Base-by-base conservation (phyloP, 2,113 vertebrate species). In the Ranitomeya variabilis region DNA sequence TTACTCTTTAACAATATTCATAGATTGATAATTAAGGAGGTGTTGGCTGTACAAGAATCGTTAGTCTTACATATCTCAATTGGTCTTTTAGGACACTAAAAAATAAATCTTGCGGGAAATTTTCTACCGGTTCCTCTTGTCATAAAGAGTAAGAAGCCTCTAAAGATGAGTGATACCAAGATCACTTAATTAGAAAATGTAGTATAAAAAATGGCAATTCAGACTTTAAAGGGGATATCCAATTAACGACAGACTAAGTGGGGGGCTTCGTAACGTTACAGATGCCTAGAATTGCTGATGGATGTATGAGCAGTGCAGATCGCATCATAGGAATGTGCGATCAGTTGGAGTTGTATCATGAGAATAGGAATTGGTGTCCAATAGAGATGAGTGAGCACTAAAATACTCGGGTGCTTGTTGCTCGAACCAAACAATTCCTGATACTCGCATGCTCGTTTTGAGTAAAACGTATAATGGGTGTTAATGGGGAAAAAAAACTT, bases 11-110 rank as follows among this genome's bases (percentile, higher is more conserved):
- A 89, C 81, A 89, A 89, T 89, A 84, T 84, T 89, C 87, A 89
- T 89, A 89, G 87, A 89, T 77, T 84, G 87, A 89, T 89, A 89
- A 89, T 89, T 89, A 89, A 89, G 81, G 73, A 89, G 87, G 87
- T 77, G 80, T 89, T 67, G 87, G 81, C 59, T 78, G 37, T 57
- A 84, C 81, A 67, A 77, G 87, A 78, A 84, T 55, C 71, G 45
- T 84, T 78, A 55, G 45, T 89, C 60, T 66, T 84, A 51, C 45
- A 64, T 67, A 31, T 64, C 81, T 84, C 87, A 89, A 89, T 89
- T 78, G 87, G 87, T 78, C 87, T 89, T 78, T 84, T 57, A 89
- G 87, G 87, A 89, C 87, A 84, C 80, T 57, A 76, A 77, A 82
- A 86, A 78, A 74, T 26, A 26, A 77, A 60, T 78, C 80, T 77